Percentiles rank a stretch among this genome's conserved stretches.
Conservation (phyloP, 2,888 invertebrate genomes). For the Cremastobaeus sp. region DNA sequence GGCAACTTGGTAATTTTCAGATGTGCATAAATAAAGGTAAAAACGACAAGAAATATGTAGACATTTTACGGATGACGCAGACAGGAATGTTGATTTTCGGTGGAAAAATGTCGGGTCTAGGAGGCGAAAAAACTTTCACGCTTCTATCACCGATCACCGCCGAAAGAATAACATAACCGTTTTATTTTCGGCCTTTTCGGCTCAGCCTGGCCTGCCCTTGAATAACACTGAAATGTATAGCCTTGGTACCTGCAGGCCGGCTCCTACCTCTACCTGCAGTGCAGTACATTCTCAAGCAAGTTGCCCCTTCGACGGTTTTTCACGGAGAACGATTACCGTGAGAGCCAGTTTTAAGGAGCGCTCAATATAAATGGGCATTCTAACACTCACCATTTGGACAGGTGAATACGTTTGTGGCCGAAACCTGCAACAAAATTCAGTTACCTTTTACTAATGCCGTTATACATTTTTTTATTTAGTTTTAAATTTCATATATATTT, state of each 20-base stretch:
- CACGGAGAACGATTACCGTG: constrained; percentile 56
- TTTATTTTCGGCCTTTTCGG: constrained; percentile 45
- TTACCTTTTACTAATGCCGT: not conserved
- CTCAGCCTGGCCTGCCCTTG: constrained; percentile 35
- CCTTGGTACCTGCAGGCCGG: constrained; percentile 54
- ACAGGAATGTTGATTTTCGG: too few species aligned
- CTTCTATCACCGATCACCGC: not conserved
- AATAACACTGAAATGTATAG: constrained; percentile 47
- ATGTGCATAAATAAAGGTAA: too few species aligned
- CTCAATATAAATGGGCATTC: constrained; percentile 30
- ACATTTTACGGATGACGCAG: too few species aligned
- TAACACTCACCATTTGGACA: constrained; percentile 85
- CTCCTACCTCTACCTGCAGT: constrained; percentile 58
- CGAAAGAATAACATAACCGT: constrained; percentile 40
- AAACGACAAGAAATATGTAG: too few species aligned
- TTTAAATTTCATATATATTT: too few species aligned
- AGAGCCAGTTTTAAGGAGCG: constrained; percentile 46
- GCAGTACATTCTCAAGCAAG: constrained; percentile 51
- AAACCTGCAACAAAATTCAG: constrained; percentile 81
- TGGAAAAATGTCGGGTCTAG: too few species aligned
- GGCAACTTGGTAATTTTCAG: too few species aligned
- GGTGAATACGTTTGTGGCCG: constrained; percentile 81
- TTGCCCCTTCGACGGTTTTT: constrained; percentile 58
- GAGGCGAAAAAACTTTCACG: not conserved
- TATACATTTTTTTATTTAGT: too few species aligned